phyloP scores from a whole-genome alignment of 2,113 vertebrate genomes.

The Trichechus manatus region DNA sequence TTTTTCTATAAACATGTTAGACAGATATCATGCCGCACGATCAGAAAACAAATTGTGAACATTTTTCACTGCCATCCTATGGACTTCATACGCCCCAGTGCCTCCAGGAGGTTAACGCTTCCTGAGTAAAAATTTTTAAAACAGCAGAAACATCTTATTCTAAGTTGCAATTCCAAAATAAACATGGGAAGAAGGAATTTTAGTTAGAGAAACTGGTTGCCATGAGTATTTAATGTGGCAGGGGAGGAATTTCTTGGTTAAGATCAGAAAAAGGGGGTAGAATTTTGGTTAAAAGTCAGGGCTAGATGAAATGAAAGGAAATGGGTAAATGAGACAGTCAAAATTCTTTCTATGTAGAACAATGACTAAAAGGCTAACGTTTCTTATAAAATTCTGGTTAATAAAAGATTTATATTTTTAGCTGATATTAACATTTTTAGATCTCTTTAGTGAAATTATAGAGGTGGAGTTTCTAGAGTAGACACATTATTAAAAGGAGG shows the following conservation, averaged over 20 bases:
- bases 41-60: background rate
- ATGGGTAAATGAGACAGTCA: background rate
- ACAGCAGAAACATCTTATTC: background rate
- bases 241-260: background rate
- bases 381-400: background rate
- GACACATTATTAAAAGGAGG: background rate
- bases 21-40: background rate
- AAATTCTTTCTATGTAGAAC: conserved; percentile 7
- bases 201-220: background rate
- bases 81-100: background rate
- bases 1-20: background rate
- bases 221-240: background rate
- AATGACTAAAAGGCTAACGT: background rate
- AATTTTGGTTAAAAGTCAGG: background rate
- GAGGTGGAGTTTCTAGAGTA: background rate
- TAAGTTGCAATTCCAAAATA: background rate
- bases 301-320: background rate
- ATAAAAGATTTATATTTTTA: background rate
- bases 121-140: background rate
- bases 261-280: background rate
- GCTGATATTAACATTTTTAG: background rate
- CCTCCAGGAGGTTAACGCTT: background rate
- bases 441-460: background rate
- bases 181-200: background rate
- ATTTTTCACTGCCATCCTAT: background rate